These are phyloP conservation scores for Gallinago undulata DNA, from an alignment of 2,113 vertebrate species.

Conservation along the genomic window DNA sequence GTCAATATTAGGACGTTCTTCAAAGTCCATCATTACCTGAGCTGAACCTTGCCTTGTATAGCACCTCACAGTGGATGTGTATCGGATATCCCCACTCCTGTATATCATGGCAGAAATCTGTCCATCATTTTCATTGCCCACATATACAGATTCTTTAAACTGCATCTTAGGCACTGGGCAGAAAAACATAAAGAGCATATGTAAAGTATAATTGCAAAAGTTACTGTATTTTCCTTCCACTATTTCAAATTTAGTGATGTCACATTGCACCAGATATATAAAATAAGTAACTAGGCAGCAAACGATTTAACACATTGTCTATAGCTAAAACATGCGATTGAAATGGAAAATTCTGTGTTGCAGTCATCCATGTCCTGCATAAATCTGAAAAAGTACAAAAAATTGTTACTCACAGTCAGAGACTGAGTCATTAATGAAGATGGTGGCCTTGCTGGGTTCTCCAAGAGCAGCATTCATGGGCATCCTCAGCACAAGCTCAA, in stretches of 20 bases:
- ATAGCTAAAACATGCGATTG: background rate
- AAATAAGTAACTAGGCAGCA: background rate
- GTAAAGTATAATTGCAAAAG: background rate
- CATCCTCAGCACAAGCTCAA: constrained; percentile 91
- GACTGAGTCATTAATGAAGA: constrained; percentile 89
- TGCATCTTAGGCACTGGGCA: constrained; percentile 90
- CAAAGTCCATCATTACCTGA: constrained; percentile 95
- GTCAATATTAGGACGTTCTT: constrained; percentile 92
- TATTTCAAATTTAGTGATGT: background rate
- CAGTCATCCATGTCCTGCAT: background rate
- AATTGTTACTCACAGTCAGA: constrained; percentile 86
- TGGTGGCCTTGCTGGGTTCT: constrained; percentile 82
- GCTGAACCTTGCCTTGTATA: constrained; percentile 93
- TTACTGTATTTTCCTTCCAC: background rate
- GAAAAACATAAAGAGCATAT: background rate
- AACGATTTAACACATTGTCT: background rate
- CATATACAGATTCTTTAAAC: constrained; percentile 82
- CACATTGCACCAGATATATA: background rate
- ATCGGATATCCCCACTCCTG: constrained; percentile 84
- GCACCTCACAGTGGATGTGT: constrained; percentile 88
- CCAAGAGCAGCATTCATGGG: constrained; percentile 88
- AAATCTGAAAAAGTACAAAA: background rate
- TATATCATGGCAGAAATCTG: constrained; percentile 79
- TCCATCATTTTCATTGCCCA: constrained; percentile 81
- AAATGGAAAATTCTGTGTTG: background rate